phyloP scores from a whole-genome alignment of 1,140 invertebrate genomes.

The Listronotus oregonensis region DNA sequence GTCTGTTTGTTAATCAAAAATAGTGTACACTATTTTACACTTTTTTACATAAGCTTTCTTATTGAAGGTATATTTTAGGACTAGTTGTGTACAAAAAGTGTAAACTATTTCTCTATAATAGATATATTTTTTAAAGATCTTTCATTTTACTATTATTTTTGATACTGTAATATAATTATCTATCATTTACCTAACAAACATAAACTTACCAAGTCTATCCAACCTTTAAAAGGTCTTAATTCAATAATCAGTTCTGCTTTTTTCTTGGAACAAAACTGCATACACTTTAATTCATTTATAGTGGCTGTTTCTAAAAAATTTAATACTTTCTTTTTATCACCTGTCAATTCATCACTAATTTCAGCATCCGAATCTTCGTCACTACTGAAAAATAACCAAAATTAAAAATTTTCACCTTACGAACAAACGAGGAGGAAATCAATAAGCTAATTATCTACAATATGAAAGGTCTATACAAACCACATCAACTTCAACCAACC shows the following conservation, averaged over 20 bases:
- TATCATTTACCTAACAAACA: too few relatives aligned
- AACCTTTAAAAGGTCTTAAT: slow-evolving; percentile 70
- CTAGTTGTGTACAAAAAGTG: too few relatives aligned
- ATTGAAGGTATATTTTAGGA: too few relatives aligned
- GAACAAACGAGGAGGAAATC: not conserved
- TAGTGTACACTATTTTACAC: too few relatives aligned
- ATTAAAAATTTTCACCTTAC: not conserved
- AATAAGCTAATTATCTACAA: not conserved
- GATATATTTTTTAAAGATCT: too few relatives aligned
- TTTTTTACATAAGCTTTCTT: too few relatives aligned
- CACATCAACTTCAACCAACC: too few relatives aligned
- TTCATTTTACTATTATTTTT: too few relatives aligned
- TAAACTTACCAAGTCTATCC: slow-evolving; percentile 69
- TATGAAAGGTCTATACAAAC: not conserved
- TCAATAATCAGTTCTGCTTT: slow-evolving; percentile 72
- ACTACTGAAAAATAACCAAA: slow-evolving; percentile 44
- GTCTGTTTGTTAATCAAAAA: too few relatives aligned
- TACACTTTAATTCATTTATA: slow-evolving; percentile 67
- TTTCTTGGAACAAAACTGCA: slow-evolving; percentile 74
- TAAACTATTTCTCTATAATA: too few relatives aligned
- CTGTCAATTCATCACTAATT: slow-evolving; percentile 68
- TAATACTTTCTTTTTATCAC: slow-evolving; percentile 73
- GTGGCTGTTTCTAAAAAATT: slow-evolving; percentile 75
- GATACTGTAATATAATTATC: too few relatives aligned
- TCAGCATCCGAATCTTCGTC: slow-evolving; percentile 78